phyloP scores from a whole-genome alignment of 1,140 invertebrate species.

The Bombus terrestris region DNA sequence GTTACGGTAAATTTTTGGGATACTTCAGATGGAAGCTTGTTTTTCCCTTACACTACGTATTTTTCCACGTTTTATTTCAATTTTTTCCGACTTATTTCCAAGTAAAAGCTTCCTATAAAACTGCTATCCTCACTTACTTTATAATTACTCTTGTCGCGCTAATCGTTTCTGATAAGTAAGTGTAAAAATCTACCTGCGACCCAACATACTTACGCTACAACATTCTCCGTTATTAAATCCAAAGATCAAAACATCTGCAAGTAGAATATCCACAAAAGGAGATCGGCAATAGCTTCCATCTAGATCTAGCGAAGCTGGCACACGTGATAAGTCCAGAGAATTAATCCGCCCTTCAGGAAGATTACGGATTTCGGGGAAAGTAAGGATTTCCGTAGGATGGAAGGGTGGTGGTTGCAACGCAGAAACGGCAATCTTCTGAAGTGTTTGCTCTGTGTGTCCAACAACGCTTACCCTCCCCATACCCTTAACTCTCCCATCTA shows the following conservation, averaged over 20 bases:
- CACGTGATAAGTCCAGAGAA: conserved; percentile 65
- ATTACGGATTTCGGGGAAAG: conserved; percentile 70
- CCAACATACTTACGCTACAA: not conserved
- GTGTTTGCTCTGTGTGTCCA: conserved; percentile 78
- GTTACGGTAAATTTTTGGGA: too few relatives aligned
- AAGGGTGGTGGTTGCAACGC: conserved; percentile 56
- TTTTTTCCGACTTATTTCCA: too few relatives aligned
- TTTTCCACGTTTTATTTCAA: too few relatives aligned
- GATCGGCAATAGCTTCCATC: conserved; percentile 19
- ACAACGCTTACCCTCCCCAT: conserved; percentile 62
- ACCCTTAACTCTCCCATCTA: conserved; percentile 33
- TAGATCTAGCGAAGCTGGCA: conserved; percentile 6
- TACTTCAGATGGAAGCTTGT: too few relatives aligned
- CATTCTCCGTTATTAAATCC: not conserved
- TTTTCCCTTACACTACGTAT: too few relatives aligned
- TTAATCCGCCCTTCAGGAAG: conserved; percentile 71
- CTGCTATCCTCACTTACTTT: too few relatives aligned
- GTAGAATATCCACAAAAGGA: not conserved
- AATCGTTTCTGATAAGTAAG: too few relatives aligned
- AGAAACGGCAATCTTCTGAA: conserved; percentile 74
- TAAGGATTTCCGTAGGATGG: conserved; percentile 67
- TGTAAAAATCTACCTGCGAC: not conserved
- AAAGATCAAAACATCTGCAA: not conserved
- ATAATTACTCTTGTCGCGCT: too few relatives aligned
- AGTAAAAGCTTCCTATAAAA: too few relatives aligned